Base-by-base conservation (phyloP, 2,797 vertebrate genomes). In the Crocidura indochinensis region DNA sequence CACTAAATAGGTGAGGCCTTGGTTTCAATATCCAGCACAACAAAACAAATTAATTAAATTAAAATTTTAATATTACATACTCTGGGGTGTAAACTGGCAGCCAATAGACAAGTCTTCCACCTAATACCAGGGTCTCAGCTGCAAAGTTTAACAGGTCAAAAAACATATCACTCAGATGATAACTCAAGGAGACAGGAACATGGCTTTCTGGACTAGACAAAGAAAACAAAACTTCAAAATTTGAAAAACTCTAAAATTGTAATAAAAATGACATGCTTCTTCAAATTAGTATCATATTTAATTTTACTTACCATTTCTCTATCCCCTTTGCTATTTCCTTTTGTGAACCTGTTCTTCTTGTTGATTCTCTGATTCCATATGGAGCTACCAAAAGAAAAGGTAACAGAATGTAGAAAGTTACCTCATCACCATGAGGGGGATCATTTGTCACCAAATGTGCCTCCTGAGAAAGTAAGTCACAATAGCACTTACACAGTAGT, bases 91-190 rank as follows among this genome's bases (percentile, higher is more conserved):
- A 99, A 87, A 99, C 91, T 0, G 99, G 99, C 94, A 99, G 97
- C 99, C 99, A 99, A 95, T 99, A 99, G 51, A 99, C 99, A 0
- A 99, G 96, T 96, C 99, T 98, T 95, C 99, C 99, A 10, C 99
- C 99, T 95, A 98, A 96, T 88, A 99, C 98, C 78, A 99, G 98
- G 87, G 98, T 98, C 53, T 98, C 98, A 38, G 99, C 98, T 0
- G 99, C 98, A 97, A 99, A 99, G 96, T 98, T 99, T 92, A 99
- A 96, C 1, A 99, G 98, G 97, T 99, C 99, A 77, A 98, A 98
- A 96, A 99, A 99, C 97, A 99, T 99, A 97, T 99, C 99, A 89
- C 99, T 99, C 93, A 99, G 98, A 94, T 99, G 98, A 92, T 99
- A 99, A 53, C 90, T 99, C 97, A 99, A 98, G 87, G 99, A 99